phyloP scores from a whole-genome alignment of 2,797 vertebrate genomes.

The Eospalax fontanierii region DNA sequence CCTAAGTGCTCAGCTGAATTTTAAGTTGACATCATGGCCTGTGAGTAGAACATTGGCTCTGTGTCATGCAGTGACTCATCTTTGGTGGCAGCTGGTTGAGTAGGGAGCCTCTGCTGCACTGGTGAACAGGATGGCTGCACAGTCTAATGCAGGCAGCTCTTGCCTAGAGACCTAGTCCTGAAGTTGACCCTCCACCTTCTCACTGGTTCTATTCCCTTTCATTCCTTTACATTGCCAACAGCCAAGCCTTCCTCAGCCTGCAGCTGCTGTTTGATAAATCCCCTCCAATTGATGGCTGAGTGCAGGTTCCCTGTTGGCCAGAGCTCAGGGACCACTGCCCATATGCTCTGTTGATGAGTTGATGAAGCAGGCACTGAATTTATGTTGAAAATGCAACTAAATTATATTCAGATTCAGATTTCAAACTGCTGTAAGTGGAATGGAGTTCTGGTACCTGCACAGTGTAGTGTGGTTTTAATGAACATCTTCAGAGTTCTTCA shows the following conservation, averaged over 20 bases:
- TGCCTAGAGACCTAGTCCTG: neutral
- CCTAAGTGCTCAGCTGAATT: constrained; percentile 59
- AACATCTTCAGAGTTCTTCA: neutral
- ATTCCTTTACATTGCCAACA: neutral
- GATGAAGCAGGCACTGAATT: neutral
- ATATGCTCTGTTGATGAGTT: neutral
- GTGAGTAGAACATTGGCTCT: constrained; percentile 84
- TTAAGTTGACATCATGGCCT: constrained; percentile 84
- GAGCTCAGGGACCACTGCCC: neutral
- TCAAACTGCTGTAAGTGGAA: neutral
- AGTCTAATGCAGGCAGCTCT: constrained; percentile 20
- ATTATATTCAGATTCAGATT: neutral
- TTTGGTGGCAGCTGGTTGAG: neutral
- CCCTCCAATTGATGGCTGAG: neutral
- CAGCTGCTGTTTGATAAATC: constrained; percentile 25
- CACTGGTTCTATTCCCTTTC: neutral
- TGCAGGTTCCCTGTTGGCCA: neutral
- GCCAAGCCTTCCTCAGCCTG: constrained; percentile 9
- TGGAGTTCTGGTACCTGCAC: neutral
- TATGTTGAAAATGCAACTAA: fast-evolving
- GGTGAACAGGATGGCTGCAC: neutral
- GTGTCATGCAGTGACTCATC: constrained; percentile 73
- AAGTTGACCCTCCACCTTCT: neutral
- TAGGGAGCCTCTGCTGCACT: neutral
- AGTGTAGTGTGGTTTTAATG: fast-evolving